Conservation (phyloP, 2,797 vertebrate genomes). For the Cirrhinus mrigala region DNA sequence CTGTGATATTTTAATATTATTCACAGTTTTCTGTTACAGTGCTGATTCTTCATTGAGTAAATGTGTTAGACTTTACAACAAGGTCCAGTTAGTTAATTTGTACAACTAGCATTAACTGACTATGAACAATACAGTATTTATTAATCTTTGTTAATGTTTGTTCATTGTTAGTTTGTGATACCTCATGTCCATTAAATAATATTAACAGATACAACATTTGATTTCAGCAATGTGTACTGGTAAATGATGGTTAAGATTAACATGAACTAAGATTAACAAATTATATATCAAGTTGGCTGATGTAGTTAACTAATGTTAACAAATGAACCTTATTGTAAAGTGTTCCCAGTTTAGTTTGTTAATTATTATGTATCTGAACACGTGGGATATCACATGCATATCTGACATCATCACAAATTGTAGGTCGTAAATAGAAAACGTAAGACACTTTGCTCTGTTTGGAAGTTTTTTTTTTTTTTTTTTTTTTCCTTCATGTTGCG, state of each 20-base stretch:
- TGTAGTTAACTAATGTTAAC: neutral
- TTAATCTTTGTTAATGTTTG: neutral
- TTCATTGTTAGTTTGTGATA: neutral
- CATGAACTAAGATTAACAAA: neutral
- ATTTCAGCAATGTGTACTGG: neutral
- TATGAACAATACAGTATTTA: neutral
- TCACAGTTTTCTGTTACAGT: neutral
- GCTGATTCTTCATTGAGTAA: neutral
- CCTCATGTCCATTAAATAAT: no score
- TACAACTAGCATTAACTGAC: neutral
- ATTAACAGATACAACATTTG: neutral
- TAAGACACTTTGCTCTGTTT: neutral
- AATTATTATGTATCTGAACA: neutral
- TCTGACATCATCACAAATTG: neutral
- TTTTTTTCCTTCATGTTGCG: neutral
- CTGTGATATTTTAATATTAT: neutral
- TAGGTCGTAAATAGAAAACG: neutral
- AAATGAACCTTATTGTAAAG: neutral
- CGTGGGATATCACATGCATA: neutral
- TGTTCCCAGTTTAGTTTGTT: neutral
- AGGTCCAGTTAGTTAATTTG: neutral
- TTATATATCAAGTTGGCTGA: neutral
- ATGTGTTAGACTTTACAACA: neutral
- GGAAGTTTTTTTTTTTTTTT: neutral
- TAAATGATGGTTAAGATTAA: conserved; percentile 5